phyloP scores from a whole-genome alignment of 2,888 invertebrate species.

The Unio delphinus region DNA sequence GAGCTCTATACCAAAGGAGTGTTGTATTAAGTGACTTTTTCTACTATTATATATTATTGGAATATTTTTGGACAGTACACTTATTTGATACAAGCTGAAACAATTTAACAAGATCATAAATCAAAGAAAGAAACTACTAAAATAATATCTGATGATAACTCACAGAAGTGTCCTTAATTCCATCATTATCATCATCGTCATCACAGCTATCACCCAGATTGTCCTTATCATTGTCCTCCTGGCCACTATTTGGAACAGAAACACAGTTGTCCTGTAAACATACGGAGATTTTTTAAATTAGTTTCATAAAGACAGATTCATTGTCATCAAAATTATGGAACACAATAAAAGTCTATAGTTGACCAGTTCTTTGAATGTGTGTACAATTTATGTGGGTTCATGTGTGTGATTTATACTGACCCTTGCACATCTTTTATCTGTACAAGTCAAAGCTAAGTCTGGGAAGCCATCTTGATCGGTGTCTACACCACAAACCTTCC shows the following conservation, averaged over 20 bases:
- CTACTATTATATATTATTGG: no score
- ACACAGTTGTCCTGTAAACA: constrained; percentile 51
- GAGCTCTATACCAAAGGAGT: no score
- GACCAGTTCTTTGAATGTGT: background rate
- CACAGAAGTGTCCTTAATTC: constrained; percentile 30
- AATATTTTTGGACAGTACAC: no score
- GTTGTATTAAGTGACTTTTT: no score
- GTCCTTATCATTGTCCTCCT: constrained; percentile 49
- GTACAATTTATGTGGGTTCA: background rate
- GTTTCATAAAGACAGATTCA: no score
- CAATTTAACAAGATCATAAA: no score
- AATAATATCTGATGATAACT: background rate
- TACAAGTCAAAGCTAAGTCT: constrained; percentile 37
- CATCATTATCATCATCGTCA: constrained; percentile 52
- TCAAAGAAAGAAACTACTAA: no score
- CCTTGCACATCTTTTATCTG: constrained; percentile 30
- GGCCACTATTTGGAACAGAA: constrained; percentile 49
- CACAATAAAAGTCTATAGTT: no score
- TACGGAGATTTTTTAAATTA: background rate
- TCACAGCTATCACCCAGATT: constrained; percentile 53
- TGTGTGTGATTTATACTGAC: constrained; percentile 14
- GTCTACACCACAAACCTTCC: constrained; percentile 50
- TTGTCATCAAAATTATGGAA: no score
- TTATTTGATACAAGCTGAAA: no score
- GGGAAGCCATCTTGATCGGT: constrained; percentile 53